Evolutionary conservation across 2,888 invertebrate genomes (phyloP).

Genomic region (Notodromas monacha): DNA sequence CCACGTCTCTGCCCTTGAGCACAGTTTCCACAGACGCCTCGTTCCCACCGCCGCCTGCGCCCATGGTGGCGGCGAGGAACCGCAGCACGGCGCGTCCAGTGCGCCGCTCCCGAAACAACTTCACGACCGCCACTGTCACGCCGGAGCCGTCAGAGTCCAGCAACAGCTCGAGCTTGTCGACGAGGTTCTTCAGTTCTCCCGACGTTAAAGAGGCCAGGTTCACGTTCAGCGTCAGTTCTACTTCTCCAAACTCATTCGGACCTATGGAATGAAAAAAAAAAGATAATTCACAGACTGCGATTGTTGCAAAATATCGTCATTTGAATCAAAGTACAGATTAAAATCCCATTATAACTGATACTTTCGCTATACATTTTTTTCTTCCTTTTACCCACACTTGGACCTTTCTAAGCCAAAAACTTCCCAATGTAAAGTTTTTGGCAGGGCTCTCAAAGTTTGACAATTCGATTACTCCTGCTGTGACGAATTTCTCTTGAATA

Average conservation of each 20-base stretch:
- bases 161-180: constrained; percentile 43
- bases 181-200: constrained; percentile 35
- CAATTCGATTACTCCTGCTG: not conserved
- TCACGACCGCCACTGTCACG: not conserved
- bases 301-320: no score
- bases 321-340: no score
- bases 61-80: no score
- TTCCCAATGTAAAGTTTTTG: no score
- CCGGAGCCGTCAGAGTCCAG: constrained; percentile 19
- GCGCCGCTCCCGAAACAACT: constrained; percentile 13
- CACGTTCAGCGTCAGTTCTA: constrained; percentile 46
- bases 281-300: no score
- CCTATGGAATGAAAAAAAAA: constrained; percentile 20
- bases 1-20: constrained; percentile 30
- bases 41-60: no score
- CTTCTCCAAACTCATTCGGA: constrained; percentile 33
- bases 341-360: no score
- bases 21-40: no score
- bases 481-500: constrained; percentile 1
- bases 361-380: no score
- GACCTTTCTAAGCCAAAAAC: no score
- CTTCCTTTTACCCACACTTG: no score
- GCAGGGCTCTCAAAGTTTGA: constrained; percentile 4
- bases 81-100: constrained; percentile 11
- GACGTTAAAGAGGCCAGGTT: constrained; percentile 31